Evolutionary conservation across 2,113 vertebrate genomes (phyloP).

Genomic region (Neolamprologus caudopunctatus): DNA sequence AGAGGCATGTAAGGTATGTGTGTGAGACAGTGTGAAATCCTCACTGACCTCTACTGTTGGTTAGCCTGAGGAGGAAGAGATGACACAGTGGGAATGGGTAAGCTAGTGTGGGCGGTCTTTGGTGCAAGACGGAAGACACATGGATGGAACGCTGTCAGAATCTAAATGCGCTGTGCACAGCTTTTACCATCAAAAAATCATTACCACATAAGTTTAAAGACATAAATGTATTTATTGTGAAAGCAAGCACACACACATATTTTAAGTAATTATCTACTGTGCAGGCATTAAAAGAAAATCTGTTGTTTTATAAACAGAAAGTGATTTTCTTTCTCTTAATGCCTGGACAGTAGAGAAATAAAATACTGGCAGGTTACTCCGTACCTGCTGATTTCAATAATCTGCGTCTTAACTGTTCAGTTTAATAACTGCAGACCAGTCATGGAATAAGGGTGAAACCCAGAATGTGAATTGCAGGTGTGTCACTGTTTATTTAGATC

Average conservation of each 20-base stretch:
- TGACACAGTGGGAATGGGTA: conserved; percentile 35
- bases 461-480: neutral
- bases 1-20: neutral
- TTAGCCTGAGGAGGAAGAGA: conserved; percentile 24
- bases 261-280: neutral
- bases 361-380: neutral
- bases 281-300: neutral
- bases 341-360: neutral
- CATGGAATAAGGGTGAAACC: neutral
- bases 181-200: neutral
- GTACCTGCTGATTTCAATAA: neutral
- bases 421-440: neutral
- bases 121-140: conserved; percentile 3
- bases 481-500: neutral
- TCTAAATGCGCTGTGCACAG: neutral
- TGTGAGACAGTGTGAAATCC: neutral
- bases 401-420: neutral
- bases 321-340: neutral
- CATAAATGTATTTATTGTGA: neutral
- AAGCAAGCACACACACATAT: neutral
- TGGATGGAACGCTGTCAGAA: neutral
- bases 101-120: conserved; percentile 19
- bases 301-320: neutral
- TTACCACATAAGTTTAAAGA: neutral
- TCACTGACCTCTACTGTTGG: conserved; percentile 36